Conservation (phyloP, 2,888 invertebrate species). For the Netelia inedita region DNA sequence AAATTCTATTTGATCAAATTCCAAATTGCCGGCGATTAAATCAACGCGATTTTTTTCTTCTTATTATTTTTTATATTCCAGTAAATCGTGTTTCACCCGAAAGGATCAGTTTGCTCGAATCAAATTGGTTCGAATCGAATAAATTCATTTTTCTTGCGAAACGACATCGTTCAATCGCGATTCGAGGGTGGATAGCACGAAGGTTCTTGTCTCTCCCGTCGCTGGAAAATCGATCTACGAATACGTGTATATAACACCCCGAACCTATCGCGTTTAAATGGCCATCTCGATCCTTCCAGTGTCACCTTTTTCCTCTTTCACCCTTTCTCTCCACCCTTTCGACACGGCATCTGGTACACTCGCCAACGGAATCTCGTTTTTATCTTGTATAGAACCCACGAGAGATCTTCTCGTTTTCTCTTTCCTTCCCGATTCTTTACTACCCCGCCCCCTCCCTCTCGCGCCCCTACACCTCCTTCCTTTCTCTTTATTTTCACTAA, state of each 20-base stretch:
- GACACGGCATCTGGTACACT: constrained; percentile 45
- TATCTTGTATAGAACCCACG: constrained; percentile 58
- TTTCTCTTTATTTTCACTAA: constrained; percentile 30
- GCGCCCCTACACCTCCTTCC: not conserved
- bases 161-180: no score
- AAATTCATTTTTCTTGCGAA: no score
- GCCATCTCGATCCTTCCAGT: constrained; percentile 46
- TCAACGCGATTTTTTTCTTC: no score
- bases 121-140: no score
- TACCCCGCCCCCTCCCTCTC: constrained; percentile 2
- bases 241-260: not conserved
- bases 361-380: constrained; percentile 36
- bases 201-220: no score
- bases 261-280: constrained; percentile 54
- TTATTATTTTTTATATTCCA: no score
- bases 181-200: no score
- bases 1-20: no score
- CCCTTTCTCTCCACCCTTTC: constrained; percentile 11
- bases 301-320: constrained; percentile 38
- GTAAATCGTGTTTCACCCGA: no score
- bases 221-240: not conserved
- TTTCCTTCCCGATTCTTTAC: constrained; percentile 2
- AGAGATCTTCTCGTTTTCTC: constrained; percentile 45
- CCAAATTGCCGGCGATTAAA: no score
- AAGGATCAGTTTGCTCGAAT: no score